Conservation (phyloP, 2,888 invertebrate species). For the Rotaria socialis region DNA sequence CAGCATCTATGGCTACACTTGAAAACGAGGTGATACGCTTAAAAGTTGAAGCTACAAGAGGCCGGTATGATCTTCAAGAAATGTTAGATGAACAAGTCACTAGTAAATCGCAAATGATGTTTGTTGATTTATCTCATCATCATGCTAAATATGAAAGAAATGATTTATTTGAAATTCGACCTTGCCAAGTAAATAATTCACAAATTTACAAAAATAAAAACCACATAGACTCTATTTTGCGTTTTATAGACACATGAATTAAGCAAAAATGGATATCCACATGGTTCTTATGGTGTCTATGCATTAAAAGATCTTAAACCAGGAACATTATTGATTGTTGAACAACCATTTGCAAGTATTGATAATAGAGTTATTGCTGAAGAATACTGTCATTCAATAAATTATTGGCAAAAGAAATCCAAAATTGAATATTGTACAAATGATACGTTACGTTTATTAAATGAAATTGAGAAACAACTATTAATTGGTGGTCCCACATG, state of each 20-base stretch:
- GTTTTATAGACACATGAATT: background rate
- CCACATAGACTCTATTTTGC: too few relatives aligned
- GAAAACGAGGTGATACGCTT: background rate
- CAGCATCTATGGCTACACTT: background rate
- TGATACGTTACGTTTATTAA: background rate
- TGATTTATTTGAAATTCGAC: constrained; percentile 7
- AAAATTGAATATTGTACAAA: background rate
- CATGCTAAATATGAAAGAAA: background rate
- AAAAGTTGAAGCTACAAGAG: background rate
- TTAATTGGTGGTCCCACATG: background rate
- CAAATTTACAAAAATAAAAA: background rate
- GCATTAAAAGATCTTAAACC: background rate
- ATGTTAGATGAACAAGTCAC: background rate
- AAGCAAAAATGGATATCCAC: background rate
- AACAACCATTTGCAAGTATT: background rate
- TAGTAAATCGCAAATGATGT: background rate
- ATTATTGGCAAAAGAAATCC: background rate
- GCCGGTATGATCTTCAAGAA: background rate
- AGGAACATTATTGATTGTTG: background rate
- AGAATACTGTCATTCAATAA: background rate
- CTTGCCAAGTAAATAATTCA: background rate
- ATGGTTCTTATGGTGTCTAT: background rate
- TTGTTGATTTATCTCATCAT: background rate
- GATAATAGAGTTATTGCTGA: background rate
- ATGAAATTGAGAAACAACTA: background rate